A percentile compares a stretch with the other conserved stretches of the same genome.
Conservation (phyloP, 2,113 vertebrate species). For the Trochalopteron elliotii region DNA sequence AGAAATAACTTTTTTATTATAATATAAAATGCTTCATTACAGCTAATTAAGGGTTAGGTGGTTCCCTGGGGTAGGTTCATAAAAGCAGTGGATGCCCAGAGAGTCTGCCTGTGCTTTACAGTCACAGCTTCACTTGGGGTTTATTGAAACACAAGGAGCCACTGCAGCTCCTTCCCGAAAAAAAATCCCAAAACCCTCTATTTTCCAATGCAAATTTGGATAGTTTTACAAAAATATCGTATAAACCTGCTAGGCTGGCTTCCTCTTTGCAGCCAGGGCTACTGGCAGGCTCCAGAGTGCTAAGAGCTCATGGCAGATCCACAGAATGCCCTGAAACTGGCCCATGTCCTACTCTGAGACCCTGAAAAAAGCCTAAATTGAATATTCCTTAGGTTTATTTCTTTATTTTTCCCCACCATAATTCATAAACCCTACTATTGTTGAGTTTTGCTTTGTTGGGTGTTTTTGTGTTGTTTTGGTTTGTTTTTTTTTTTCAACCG, state of each 20-base stretch:
- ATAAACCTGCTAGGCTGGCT: background rate
- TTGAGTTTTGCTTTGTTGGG: background rate
- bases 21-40: conserved; percentile 25
- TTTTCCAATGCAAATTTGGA: background rate
- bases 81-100: background rate
- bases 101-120: background rate
- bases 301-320: background rate
- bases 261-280: background rate
- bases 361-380: background rate
- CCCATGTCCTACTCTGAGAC: background rate
- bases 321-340: background rate
- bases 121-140: background rate
- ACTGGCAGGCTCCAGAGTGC: background rate
- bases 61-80: background rate
- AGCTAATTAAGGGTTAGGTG: conserved; percentile 20
- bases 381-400: background rate
- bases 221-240: background rate
- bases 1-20: conserved; percentile 44
- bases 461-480: too few species aligned
- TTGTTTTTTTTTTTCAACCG: accelerated
- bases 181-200: background rate
- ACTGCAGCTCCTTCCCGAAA: background rate
- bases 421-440: background rate
- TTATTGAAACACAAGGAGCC: background rate
- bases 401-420: background rate